Conservation (phyloP, 2,888 invertebrate species). For the Willowsia nigromaculata region DNA sequence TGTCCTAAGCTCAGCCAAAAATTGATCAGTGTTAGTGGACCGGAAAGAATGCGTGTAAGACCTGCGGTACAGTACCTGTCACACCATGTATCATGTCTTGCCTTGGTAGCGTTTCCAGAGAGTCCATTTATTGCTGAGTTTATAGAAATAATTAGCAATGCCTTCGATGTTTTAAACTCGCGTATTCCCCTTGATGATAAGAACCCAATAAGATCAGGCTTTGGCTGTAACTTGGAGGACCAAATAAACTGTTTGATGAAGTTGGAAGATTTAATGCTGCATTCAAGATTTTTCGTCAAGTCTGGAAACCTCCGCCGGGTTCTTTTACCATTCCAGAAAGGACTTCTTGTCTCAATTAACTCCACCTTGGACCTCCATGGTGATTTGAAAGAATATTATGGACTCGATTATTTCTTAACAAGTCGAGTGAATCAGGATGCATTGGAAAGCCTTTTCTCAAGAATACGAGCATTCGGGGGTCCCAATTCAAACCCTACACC, state of each 20-base stretch:
- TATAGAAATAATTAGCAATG: neutral
- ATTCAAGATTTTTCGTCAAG: neutral
- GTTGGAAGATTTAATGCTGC: neutral
- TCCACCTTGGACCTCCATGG: neutral
- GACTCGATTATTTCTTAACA: constrained; percentile 41
- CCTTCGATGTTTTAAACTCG: constrained; percentile 28
- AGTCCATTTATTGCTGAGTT: neutral
- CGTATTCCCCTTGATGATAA: neutral
- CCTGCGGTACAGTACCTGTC: constrained; percentile 19
- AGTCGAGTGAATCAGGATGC: constrained; percentile 58
- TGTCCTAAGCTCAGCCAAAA: neutral
- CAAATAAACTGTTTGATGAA: neutral
- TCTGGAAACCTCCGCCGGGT: neutral
- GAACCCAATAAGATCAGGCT: neutral
- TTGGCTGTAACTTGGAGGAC: neutral
- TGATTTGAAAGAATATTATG: neutral
- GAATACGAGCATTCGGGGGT: constrained; percentile 52
- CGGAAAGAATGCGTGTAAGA: constrained; percentile 31
- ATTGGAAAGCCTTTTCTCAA: constrained; percentile 65
- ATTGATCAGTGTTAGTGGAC: neutral
- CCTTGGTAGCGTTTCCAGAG: neutral
- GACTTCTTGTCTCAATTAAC: neutral
- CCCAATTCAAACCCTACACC: constrained; percentile 56
- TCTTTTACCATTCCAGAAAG: constrained; percentile 30
- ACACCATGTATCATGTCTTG: neutral